phyloP scores from a whole-genome alignment of 2,797 vertebrate species.

The Hippoglossus hippoglossus region DNA sequence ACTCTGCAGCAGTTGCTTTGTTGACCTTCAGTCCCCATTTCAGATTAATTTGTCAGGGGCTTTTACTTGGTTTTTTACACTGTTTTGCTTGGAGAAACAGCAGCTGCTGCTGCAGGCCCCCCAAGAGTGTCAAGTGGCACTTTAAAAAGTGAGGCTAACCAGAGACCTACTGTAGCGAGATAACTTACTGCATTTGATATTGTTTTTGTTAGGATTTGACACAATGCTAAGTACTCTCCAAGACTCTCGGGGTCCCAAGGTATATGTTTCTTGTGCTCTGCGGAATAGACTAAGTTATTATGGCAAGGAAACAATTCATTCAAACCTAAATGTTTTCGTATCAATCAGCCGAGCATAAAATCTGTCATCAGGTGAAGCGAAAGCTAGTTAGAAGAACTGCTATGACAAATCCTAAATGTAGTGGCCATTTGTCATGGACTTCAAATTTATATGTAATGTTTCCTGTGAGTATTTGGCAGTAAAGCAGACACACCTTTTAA shows the following conservation, averaged over 20 bases:
- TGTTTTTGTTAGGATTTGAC: conserved; percentile 65
- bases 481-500: not conserved
- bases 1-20: conserved; percentile 33
- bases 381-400: not conserved
- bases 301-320: conserved; percentile 12
- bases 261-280: conserved; percentile 31
- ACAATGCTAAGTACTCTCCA: conserved; percentile 56
- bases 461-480: not conserved
- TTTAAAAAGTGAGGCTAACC: conserved; percentile 59
- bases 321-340: conserved; percentile 4
- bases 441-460: not conserved
- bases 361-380: conserved; percentile 17
- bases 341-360: not conserved
- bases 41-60: conserved; percentile 73
- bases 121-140: conserved; percentile 65
- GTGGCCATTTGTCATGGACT: not conserved
- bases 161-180: conserved; percentile 55
- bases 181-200: conserved; percentile 57
- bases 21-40: conserved; percentile 59
- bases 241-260: conserved; percentile 28
- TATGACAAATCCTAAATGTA: not conserved
- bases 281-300: conserved; percentile 9
- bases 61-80: conserved; percentile 57
- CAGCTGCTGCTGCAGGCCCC: conserved; percentile 54
- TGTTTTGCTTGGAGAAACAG: conserved; percentile 66